Conservation (phyloP, 2,888 invertebrate species). For the Gerosis bhagava region DNA sequence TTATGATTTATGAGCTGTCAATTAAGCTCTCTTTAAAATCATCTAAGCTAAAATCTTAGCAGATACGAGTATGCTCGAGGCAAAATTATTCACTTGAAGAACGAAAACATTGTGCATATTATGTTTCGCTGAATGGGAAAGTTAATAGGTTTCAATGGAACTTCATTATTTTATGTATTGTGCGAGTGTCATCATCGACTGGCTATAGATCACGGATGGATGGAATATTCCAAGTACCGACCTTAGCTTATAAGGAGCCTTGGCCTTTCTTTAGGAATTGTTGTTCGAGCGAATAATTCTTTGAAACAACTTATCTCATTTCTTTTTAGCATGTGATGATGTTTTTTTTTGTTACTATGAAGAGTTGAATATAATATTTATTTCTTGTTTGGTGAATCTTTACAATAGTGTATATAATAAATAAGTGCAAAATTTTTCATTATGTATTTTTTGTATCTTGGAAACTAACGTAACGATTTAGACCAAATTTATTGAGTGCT, state of each 20-base stretch:
- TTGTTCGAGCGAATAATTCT: neutral
- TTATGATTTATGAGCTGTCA: constrained; percentile 2
- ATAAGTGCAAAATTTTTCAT: too few species aligned
- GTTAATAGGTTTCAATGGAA: constrained; percentile 19
- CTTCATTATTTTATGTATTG: constrained; percentile 20
- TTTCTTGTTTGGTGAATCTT: too few species aligned
- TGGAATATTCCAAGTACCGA: constrained; percentile 4
- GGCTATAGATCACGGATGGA: constrained; percentile 20
- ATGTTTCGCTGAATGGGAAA: constrained; percentile 17
- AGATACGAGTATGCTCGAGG: too few species aligned
- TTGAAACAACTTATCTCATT: neutral
- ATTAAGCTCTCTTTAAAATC: neutral
- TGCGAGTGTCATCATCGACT: constrained; percentile 20
- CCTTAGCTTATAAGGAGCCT: constrained; percentile 10
- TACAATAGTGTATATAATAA: too few species aligned
- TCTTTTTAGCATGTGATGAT: neutral
- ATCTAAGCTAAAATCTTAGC: too few species aligned
- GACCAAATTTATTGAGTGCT: too few species aligned
- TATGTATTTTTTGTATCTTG: too few species aligned
- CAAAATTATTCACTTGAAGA: constrained; percentile 4
- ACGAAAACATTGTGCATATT: constrained; percentile 3
- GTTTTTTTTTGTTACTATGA: too few species aligned
- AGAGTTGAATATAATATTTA: neutral
- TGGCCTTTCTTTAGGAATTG: constrained; percentile 19
- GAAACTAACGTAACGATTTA: too few species aligned